phyloP scores from a whole-genome alignment of 2,888 invertebrate genomes.

The Nomada fucata region DNA sequence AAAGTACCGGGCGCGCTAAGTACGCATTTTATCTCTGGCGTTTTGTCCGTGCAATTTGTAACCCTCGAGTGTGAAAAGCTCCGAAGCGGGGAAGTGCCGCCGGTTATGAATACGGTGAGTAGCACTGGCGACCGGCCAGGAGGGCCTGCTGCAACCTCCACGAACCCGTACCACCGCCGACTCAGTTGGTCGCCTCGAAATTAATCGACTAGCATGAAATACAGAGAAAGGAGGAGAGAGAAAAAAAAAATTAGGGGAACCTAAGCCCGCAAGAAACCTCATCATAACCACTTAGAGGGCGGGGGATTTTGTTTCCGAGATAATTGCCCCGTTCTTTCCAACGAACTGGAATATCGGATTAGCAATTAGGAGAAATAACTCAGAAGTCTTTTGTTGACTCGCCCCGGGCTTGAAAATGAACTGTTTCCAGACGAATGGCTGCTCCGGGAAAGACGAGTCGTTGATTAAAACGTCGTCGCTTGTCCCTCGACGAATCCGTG shows the following conservation, averaged over 20 bases:
- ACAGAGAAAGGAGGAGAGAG: neutral
- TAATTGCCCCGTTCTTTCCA: too few species aligned
- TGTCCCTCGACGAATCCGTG: neutral
- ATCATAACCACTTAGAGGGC: neutral
- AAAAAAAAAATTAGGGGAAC: too few species aligned
- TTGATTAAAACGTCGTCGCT: constrained; percentile 19
- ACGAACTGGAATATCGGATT: too few species aligned
- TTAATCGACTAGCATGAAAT: constrained; percentile 29
- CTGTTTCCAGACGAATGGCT: neutral
- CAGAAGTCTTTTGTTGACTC: neutral
- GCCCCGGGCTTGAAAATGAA: neutral
- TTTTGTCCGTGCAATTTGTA: constrained; percentile 60
- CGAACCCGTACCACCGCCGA: constrained; percentile 21
- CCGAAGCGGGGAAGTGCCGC: constrained; percentile 58
- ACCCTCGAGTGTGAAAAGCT: constrained; percentile 57
- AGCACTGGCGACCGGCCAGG: constrained; percentile 76
- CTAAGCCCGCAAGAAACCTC: neutral
- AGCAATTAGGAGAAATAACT: neutral
- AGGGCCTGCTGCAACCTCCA: constrained; percentile 53
- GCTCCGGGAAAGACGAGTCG: neutral
- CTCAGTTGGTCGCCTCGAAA: neutral
- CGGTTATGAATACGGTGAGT: constrained; percentile 80
- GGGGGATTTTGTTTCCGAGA: too few species aligned
- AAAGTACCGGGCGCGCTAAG: constrained; percentile 51
- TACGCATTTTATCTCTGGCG: constrained; percentile 53